Evolutionary conservation across 1,140 invertebrate species (phyloP).

Genomic region (roundworm (Caenorhabditis elegans)): WBcel235 BX284605.5:5725001-5725500

Average conservation of each 20-base stretch:
- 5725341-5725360: too few species aligned
- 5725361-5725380: too few species aligned
- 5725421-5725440: too few species aligned
- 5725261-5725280: constrained; percentile 23
- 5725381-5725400: too few species aligned
- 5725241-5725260: constrained; percentile 28
- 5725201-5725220: neutral
- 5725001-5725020: neutral
- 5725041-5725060: constrained; percentile 39
- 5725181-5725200: neutral
- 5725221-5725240: neutral
- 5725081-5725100: constrained; percentile 8
- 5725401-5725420: too few species aligned
- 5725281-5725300: constrained; percentile 12
- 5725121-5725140: neutral
- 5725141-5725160: constrained; percentile 3
- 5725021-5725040: constrained; percentile 22
- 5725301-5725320: neutral
- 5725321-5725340: constrained; percentile 10
- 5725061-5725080: constrained; percentile 29
- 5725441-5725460: neutral
- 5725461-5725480: neutral
- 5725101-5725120: constrained; percentile 22
- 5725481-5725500: too few species aligned
- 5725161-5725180: neutral